Base-by-base conservation (phyloP, 2,797 vertebrate species). In the Schizopygopsis pylzovi region DNA sequence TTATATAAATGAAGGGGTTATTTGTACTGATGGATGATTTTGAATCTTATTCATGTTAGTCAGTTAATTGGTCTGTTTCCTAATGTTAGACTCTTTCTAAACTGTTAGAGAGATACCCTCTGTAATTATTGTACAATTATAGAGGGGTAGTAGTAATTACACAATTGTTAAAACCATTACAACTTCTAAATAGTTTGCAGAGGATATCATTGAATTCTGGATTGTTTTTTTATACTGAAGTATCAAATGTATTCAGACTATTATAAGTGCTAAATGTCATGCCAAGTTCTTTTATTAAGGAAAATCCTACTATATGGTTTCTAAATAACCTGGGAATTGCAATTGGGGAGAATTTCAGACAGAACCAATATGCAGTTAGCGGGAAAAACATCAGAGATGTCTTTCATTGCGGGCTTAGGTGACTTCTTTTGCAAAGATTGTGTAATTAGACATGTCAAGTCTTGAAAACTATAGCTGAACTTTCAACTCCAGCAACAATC, bases 51-150 rank as follows among this genome's bases (percentile, higher is more conserved):
- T 63, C 75, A 80, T 1, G 0, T 63, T 75, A 33, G 37, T 54
- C 52, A 52, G 28, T 81, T 28, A 49, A 49, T 45, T 67, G 59
- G 33, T 6, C 68, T 37, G 68, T 81, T 81, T 67, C 6, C 4
- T 72, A 54, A 25, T 37, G 70, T 63, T 49, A 54, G 54, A 37
- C 47, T 75, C 56, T 25, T 77, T 75, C 33, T 70, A 56, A 75
- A 67, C 56, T 65, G 70, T 76, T 65, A 33, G 22, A 45, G 15
- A 63, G 63, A 33, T 67, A 15, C 22, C 39, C 2, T 65, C 76
- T 80, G 75, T 73, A 87, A 83, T 75, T 79, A 75, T n/a, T 52
- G 61, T 41, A 67, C 33, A 52, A 54, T 84, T 54, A 77, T 28
- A 43, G 43, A 28, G 45, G 47, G 47, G 73, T 68, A n/a, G 7